phyloP scores from a whole-genome alignment of 2,797 vertebrate species.

The Microchirus variegatus region DNA sequence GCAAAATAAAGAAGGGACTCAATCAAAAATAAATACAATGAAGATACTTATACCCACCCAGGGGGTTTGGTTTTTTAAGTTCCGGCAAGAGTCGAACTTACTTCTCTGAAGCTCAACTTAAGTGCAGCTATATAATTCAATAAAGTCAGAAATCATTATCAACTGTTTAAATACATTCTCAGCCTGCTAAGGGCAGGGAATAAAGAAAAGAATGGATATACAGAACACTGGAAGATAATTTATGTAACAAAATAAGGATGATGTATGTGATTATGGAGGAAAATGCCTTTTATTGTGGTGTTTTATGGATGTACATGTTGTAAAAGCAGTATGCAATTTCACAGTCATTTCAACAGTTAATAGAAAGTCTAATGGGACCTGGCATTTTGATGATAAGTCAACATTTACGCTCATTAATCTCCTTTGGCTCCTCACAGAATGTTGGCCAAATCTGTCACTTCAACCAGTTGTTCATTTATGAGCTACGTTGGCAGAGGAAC shows the following conservation, averaged over 20 bases:
- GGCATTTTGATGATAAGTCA: slow-evolving; percentile 63
- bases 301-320: slow-evolving; percentile 7
- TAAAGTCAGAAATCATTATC: no score
- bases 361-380: slow-evolving; percentile 38
- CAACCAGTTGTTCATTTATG: slow-evolving; percentile 62
- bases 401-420: slow-evolving; percentile 47
- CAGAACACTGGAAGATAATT: background rate
- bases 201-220: background rate
- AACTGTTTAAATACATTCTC: no score
- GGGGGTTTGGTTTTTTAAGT: no score
- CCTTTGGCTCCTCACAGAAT: slow-evolving; percentile 17
- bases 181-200: no score
- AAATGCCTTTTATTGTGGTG: slow-evolving; percentile 1
- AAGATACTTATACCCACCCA: no score
- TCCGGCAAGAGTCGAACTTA: no score
- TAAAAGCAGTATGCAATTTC: slow-evolving; percentile 32
- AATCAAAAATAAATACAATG: no score
- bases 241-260: background rate
- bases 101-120: no score
- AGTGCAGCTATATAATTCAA: no score
- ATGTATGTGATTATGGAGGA: slow-evolving; percentile 1
- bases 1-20: slow-evolving; percentile 20
- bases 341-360: slow-evolving; percentile 33
- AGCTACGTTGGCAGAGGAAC: slow-evolving; percentile 57
- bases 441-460: slow-evolving; percentile 59